Evolutionary conservation across 2,888 invertebrate species (phyloP), one percentile per base, ranked within the genome.

Genomic region (Sminthurides aquaticus): DNA sequence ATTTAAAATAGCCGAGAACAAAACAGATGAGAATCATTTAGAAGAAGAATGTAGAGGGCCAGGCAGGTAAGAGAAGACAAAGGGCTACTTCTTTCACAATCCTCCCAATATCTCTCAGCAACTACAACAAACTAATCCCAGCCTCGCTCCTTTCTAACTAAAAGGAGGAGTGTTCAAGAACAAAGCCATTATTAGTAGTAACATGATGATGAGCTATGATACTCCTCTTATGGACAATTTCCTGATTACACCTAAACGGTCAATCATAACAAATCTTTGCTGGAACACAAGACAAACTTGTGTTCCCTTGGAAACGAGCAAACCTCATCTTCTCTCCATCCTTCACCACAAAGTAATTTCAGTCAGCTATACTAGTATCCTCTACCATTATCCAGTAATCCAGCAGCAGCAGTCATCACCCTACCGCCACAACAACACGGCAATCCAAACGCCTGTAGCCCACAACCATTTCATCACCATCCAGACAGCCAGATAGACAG

Each of bases 181-280:
- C 20, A 52, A 20, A 20, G 52, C 18, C 22, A 20, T 20, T 52
- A 15, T 20, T 15, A 20, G 20, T 15, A 18, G 20, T 52, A 52
- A 52, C 52, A 52, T 52, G 52, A 52, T 52, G 52, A 52, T 52
- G 52, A 52, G 52, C 52, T 52, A 52, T 52, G 52, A 52, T 52
- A 52, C 52, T 52, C 52, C 52, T 52, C 11, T 52, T 52, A 52
- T 52, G 52, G 52, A 52, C 52, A 52, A 20, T 52, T 52, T 52
- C 52, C 52, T 52, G 52, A 52, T 52, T 52, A 52, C 52, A 52
- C 52, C 52, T 52, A 52, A 52, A 52, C 52, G 52, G 18, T 52
- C 52, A 20, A 15, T 52, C 22, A 15, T 20, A 20, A 5, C 43
- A 8, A 11, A 11, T 18, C 11, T 43, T 18, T 52, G 52, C 52